phyloP scores from a whole-genome alignment of 2,113 vertebrate genomes.

The Aplodontia rufa region DNA sequence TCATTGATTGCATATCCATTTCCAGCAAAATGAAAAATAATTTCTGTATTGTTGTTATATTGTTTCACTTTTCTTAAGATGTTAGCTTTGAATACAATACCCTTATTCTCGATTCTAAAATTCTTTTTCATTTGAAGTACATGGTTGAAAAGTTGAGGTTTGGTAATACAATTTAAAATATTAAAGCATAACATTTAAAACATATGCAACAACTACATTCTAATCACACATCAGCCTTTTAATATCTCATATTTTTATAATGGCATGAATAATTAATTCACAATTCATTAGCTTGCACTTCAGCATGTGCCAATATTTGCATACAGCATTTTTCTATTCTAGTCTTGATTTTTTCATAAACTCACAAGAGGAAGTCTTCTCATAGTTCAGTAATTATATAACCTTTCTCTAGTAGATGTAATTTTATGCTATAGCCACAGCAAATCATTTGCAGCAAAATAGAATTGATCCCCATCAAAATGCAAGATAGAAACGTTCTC shows the following conservation, averaged over 20 bases:
- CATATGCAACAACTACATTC: not conserved
- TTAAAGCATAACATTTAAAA: not conserved
- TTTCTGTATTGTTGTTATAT: not conserved
- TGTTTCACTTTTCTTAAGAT: slow-evolving; percentile 10
- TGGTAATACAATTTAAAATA: not conserved
- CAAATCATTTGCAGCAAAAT: not conserved
- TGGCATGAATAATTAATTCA: not conserved
- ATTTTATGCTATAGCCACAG: not conserved
- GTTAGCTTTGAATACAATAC: not conserved
- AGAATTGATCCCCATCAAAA: not conserved
- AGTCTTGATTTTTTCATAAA: not conserved
- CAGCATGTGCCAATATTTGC: not conserved
- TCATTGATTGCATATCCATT: not conserved
- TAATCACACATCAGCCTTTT: not conserved
- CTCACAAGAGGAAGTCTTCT: not conserved
- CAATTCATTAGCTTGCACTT: not conserved
- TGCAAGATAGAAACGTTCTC: not conserved
- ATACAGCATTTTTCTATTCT: not conserved
- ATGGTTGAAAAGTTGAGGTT: not conserved
- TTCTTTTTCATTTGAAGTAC: not conserved
- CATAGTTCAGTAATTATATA: not conserved
- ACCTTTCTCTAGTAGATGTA: not conserved
- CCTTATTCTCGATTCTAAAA: slow-evolving; percentile 35
- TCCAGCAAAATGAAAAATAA: not conserved
- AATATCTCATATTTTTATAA: not conserved